Base-by-base conservation (phyloP, 2,888 invertebrate species). In the Orchestes rusci region DNA sequence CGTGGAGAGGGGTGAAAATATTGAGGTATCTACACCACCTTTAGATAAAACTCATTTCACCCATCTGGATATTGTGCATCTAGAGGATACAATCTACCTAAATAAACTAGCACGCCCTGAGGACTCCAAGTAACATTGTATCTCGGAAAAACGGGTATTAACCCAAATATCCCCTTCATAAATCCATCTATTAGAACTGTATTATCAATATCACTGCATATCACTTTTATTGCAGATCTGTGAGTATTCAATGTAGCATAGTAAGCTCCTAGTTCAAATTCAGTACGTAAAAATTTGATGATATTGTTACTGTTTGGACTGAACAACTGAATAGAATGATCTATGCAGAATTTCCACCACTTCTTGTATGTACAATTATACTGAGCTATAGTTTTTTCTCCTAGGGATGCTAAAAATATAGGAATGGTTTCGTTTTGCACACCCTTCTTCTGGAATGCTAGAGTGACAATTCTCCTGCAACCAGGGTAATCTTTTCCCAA, bases 401-500 rank as follows among this genome's bases (percentile, higher is more conserved):
- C n/a, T 36, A 36, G 15, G 4, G 36, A 36, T 3, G 7, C 27
- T 3, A 36, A 3, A 3, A 36, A 15, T 3, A 23, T 19, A 3
- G 19, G 19, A 3, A 36, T 36, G 17, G 3, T 12, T 4, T 19
- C 19, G 3, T 23, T 4, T 19, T 3, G 4, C 3, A 36, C 5
- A 3, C 19, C 19, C 15, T 36, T 36, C n/a, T 5, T 19, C 3
- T 4, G 7, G 15, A 7, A 36, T 8, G 36, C 19, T 19, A 3
- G 12, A 4, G 7, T 3, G 27, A 36, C 19, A 36, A 36, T n/a
- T 12, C 5, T 13, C 7, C 36, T 20, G 36, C n/a, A 7, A n/a
- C 36, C 36, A 36, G 36, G 36, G 36, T 36, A 36, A 36, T 4
- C n/a, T n/a, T n/a, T n/a, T n/a, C n/a, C n/a, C n/a, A n/a, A n/a